phyloP scores from a whole-genome alignment of 2,113 vertebrate genomes.

The Austrofundulus limnaeus region DNA sequence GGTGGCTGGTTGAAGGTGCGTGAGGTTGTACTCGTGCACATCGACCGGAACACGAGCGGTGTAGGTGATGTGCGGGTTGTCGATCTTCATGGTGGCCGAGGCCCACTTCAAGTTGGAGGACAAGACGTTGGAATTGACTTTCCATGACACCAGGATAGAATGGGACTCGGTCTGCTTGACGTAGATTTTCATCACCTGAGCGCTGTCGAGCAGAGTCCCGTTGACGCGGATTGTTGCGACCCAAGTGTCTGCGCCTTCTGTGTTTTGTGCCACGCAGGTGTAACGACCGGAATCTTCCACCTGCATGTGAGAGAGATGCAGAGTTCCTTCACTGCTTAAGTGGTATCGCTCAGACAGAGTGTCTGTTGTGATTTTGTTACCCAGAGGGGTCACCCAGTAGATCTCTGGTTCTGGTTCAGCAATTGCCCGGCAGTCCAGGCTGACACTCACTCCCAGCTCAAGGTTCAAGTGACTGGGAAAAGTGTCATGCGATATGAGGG shows the following conservation, averaged over 20 bases:
- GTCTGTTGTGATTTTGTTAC: conserved; percentile 88
- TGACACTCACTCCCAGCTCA: conserved; percentile 84
- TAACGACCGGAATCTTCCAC: conserved; percentile 92
- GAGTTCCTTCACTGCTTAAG: conserved; percentile 88
- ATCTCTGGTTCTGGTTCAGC: conserved; percentile 96
- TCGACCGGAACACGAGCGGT: conserved; percentile 94
- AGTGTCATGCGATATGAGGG: conserved; percentile 90
- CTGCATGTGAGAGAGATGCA: conserved; percentile 86
- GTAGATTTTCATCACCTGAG: conserved; percentile 92
- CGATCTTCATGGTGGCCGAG: conserved; percentile 96
- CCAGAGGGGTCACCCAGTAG: conserved; percentile 96
- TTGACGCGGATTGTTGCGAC: conserved; percentile 90
- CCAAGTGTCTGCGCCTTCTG: conserved; percentile 91
- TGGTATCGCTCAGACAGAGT: conserved; percentile 88
- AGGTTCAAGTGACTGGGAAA: conserved; percentile 89
- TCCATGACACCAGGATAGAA: conserved; percentile 96
- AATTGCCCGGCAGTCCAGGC: conserved; percentile 94
- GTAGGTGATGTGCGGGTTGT: conserved; percentile 97
- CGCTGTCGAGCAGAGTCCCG: conserved; percentile 89
- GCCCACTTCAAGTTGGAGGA: conserved; percentile 96
- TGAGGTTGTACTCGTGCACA: conserved; percentile 96
- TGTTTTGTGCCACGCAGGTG: conserved; percentile 95
- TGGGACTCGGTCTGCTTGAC: conserved; percentile 93
- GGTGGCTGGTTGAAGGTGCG: conserved; percentile 92
- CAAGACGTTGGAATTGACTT: conserved; percentile 92